Evolutionary conservation across 2,888 invertebrate species (phyloP), one percentile per base, ranked within the genome.

Genomic region (Drosophila mayaguana): DNA sequence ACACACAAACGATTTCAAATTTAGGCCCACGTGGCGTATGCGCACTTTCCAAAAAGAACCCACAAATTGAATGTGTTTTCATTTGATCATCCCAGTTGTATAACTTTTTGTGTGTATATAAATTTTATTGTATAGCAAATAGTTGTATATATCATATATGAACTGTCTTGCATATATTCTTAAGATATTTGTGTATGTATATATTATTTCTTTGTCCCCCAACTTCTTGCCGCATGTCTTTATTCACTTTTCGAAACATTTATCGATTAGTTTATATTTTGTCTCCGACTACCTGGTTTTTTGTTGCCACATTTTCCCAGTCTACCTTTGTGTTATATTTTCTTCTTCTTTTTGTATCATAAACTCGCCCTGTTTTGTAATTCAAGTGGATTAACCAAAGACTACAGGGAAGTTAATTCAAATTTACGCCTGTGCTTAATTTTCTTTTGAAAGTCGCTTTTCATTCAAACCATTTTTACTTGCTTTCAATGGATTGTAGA

Each of bases 351-450:
- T 72, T 77, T 78, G 65, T 80, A 51, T 45, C 32, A 62, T 59
- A 66, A 63, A 56, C 48, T 68, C 65, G 71, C 67, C 71, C 66
- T 80, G 56, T 75, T 75, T 86, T 83, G 89, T 90, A 80, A 88
- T 86, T 90, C 87, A 90, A 86, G 87, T 86, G 85, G 85, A 86
- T 83, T 71, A 73, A 83, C 66, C 77, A 71, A 80, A 75, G 73
- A 75, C 72, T 81, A 86, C 90, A 81, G 86, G 86, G 75, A 86
- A 86, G 90, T 86, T 86, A 86, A 86, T 86, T 86, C 63, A 90
- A 86, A 83, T 90, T 85, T 79, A 63, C 48, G 72, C 82, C 72
- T 84, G 63, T 55, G 70, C 57, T 65, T 20, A 4, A 32, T 50
- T 55, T 48, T 9, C 42, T 61, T 57, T 61, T 40, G 9, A 50